Percentiles rank a stretch among this genome's conserved stretches.
These are phyloP conservation scores for Strix uralensis DNA, from an alignment of 2,113 vertebrate genomes.

Conservation along the genomic window DNA sequence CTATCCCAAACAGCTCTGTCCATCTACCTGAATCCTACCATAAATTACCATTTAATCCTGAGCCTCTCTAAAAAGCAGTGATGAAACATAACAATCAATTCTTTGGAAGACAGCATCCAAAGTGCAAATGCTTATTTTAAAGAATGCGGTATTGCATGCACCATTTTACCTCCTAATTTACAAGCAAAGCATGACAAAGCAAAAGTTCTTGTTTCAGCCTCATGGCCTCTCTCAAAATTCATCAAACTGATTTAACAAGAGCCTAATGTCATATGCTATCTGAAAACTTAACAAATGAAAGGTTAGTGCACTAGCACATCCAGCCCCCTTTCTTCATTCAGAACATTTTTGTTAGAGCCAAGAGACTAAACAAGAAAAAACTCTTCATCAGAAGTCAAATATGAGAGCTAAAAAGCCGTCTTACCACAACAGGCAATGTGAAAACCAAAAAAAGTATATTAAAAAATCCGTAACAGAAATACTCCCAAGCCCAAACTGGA, in stretches of 20 bases:
- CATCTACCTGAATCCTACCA: neutral
- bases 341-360: slow-evolving; percentile 14
- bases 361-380: slow-evolving; percentile 49
- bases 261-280: neutral
- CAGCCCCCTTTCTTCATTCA: slow-evolving; percentile 6
- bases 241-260: slow-evolving; percentile 18
- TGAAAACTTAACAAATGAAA: neutral
- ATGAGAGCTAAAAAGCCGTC: neutral
- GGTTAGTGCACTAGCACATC: neutral
- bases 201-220: slow-evolving; percentile 59
- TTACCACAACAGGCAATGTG: neutral
- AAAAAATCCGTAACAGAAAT: neutral
- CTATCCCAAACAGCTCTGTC: neutral
- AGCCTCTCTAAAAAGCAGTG: neutral
- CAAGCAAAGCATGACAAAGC: slow-evolving; percentile 57
- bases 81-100: slow-evolving; percentile 9
- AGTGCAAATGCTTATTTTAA: neutral
- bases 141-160: slow-evolving; percentile 35
- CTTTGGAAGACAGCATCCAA: slow-evolving; percentile 22
- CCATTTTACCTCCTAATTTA: slow-evolving; percentile 27
- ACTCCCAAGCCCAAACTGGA: neutral
- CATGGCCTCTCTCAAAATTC: slow-evolving; percentile 32
- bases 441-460: neutral
- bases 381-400: neutral
- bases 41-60: neutral